Base-by-base conservation (phyloP, 2,888 invertebrate genomes). In the Prosopocoilus inquinatus region DNA sequence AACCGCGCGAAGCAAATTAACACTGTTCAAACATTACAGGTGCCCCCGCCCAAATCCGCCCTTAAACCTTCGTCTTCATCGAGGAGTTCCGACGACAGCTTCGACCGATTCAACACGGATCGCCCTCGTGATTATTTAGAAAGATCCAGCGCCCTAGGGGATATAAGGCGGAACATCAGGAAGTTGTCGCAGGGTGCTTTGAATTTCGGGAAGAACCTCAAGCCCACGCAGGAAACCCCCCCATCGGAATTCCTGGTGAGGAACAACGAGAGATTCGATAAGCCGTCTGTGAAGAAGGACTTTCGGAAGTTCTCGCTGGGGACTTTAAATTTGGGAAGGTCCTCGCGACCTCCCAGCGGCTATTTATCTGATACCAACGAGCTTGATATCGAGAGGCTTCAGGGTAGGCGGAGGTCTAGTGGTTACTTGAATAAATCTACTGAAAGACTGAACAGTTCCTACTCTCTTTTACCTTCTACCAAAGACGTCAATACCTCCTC, bases 401-500 rank as follows among this genome's bases (percentile, higher is more conserved):
- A 46, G 39, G 11, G 47, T n/a, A 45, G 28, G 9, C 34, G 52
- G n/a, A 52, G 57, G 50, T 53, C 41, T 13, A 44, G 58, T 41
- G 60, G 58, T 49, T 50, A 57, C 50, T 58, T 57, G 33, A 44
- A 51, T 13, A 53, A 59, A 52, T 47, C 59, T 28, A 59, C 58
- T 36, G 60, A 62, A 39, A 51, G 41, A 57, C 50, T 56, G 41
- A 57, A 56, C 45, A 58, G 60, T 59, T 59, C 62, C 49, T 57
- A 62, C 46, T 28, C 20, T 28, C 20, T 28, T 28, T 13, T 41
- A 13, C 41, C 15, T 11, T 15, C 41, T 13, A 41, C 11, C 38
- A 28, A 38, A 11, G 44, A 44, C 44, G 9, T 12, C 44, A n/a
- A 13, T 32, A 33, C 15, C 11, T 16, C 12, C 5, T 8, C 4